These are phyloP conservation scores for Drosophila peninsularis DNA, from an alignment of 2,888 invertebrate genomes.

Conservation along the genomic window DNA sequence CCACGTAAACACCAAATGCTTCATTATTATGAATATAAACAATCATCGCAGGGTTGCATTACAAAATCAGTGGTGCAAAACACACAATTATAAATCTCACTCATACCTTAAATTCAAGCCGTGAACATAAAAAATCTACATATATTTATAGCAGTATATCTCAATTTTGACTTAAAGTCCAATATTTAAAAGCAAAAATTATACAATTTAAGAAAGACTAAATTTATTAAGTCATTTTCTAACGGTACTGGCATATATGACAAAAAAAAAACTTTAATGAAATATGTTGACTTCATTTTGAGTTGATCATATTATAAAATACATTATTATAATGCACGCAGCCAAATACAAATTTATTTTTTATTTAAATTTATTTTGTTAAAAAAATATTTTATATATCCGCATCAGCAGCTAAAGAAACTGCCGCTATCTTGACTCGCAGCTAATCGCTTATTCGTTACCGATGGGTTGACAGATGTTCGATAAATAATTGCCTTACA, in stretches of 20 bases:
- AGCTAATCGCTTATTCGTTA: background rate
- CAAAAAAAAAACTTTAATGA: too few relatives aligned
- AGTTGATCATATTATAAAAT: background rate
- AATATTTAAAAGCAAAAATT: background rate
- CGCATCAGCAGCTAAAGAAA: background rate
- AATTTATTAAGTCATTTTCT: too few relatives aligned
- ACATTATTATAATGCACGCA: too few relatives aligned
- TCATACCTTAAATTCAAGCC: background rate
- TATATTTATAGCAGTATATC: background rate
- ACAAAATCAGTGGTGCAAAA: conserved; percentile 26
- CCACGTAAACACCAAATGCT: conserved; percentile 62
- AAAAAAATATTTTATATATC: background rate
- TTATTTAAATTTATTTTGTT: too few relatives aligned
- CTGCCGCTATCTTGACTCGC: conserved; percentile 3
- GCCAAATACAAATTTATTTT: background rate
- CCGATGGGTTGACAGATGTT: conserved; percentile 19
- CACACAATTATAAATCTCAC: background rate
- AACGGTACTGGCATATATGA: too few relatives aligned
- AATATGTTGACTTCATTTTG: too few relatives aligned
- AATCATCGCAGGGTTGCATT: conserved; percentile 58
- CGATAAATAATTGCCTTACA: conserved; percentile 28
- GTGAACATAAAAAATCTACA: background rate
- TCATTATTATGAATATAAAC: conserved; percentile 63
- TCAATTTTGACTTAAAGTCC: background rate
- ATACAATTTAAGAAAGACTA: too few relatives aligned